Evolutionary conservation across 1,140 invertebrate genomes (phyloP).

Genomic region (Octopus bimaculoides): DNA sequence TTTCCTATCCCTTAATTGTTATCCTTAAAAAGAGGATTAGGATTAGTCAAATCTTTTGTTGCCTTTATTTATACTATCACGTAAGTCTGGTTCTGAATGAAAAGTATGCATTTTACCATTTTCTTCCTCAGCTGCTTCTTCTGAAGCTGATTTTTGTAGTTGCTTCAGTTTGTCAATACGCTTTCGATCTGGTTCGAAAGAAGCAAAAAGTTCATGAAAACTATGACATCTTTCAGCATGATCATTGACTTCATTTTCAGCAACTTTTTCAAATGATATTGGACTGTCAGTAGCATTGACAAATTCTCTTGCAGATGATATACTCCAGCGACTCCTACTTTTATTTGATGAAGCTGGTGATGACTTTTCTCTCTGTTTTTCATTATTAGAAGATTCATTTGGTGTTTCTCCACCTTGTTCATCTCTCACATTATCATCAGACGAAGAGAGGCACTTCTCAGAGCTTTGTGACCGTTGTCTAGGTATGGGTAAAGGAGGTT

Average conservation of each 20-base stretch:
- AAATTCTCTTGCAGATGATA: constrained; percentile 6
- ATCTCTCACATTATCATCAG: neutral
- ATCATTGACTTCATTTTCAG: constrained; percentile 11
- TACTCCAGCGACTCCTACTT: neutral
- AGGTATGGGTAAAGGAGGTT: neutral
- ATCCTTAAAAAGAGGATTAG: too few species aligned
- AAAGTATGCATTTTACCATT: constrained; percentile 32
- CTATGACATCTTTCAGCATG: constrained; percentile 39
- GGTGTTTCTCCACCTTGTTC: neutral
- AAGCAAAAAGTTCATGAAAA: constrained; percentile 47
- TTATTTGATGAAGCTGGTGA: constrained; percentile 6
- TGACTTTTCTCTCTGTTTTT: constrained; percentile 5
- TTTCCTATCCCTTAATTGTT: too few species aligned
- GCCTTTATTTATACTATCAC: neutral
- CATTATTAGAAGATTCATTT: neutral
- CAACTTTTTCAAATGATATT: neutral
- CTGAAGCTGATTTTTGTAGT: constrained; percentile 43
- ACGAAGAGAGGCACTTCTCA: neutral
- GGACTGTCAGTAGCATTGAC: neutral
- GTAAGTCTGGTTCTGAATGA: constrained; percentile 40
- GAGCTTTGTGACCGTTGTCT: constrained; percentile 2
- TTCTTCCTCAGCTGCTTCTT: constrained; percentile 34
- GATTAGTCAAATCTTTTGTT: neutral
- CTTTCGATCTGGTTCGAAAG: constrained; percentile 37
- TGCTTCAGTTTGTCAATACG: constrained; percentile 23